Conservation (phyloP, 2,888 invertebrate species). For the Drosophila subsilvestris region DNA sequence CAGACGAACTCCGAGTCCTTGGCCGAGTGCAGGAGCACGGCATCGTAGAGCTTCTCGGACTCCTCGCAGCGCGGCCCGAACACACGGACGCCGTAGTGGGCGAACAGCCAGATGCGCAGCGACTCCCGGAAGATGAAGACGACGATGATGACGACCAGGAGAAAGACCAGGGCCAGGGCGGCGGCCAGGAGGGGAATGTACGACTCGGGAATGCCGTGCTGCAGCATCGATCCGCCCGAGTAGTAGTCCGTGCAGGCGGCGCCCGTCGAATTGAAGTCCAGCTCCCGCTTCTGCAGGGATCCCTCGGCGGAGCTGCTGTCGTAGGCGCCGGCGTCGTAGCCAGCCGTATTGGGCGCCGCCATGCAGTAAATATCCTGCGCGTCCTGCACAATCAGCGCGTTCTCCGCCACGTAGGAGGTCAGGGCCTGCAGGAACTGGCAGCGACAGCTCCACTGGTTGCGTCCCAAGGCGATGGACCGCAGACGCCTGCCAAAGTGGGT, state of each 20-base stretch:
- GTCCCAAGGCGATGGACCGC: conserved; percentile 86
- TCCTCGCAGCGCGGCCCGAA: conserved; percentile 91
- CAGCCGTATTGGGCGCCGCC: conserved; percentile 83
- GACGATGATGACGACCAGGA: conserved; percentile 90
- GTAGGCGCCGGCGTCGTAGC: conserved; percentile 36
- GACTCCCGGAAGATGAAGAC: conserved; percentile 94
- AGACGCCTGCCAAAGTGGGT: conserved; percentile 81
- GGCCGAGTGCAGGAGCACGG: conserved; percentile 95
- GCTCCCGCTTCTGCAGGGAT: conserved; percentile 86
- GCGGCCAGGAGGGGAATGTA: conserved; percentile 94
- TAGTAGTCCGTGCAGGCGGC: conserved; percentile 93
- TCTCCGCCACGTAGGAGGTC: conserved; percentile 92
- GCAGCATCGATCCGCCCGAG: conserved; percentile 90
- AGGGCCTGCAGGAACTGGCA: conserved; percentile 95
- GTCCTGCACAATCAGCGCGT: conserved; percentile 92
- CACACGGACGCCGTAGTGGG: conserved; percentile 93
- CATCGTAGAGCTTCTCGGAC: conserved; percentile 94
- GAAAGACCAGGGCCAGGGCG: conserved; percentile 90
- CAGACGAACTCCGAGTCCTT: conserved; percentile 96
- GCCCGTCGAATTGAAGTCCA: conserved; percentile 92
- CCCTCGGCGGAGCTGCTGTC: conserved; percentile 9
- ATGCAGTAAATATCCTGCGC: conserved; percentile 92
- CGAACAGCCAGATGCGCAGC: conserved; percentile 93
- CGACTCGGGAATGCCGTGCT: conserved; percentile 91
- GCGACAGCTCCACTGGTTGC: conserved; percentile 95